A percentile compares a stretch with the other conserved stretches of the same genome.
Conservation (phyloP, 2,113 vertebrate genomes). For the Ursus arctos region DNA sequence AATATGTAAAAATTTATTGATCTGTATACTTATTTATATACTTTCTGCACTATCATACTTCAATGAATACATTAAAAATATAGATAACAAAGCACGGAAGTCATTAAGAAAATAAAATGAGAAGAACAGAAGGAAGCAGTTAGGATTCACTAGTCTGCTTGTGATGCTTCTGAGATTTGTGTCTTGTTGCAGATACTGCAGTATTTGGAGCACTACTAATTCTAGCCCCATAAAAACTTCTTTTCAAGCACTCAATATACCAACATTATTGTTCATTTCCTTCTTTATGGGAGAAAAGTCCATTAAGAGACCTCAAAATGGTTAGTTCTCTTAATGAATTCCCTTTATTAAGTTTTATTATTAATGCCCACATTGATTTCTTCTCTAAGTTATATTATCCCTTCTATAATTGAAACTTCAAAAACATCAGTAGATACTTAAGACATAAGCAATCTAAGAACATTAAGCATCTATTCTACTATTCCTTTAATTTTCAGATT, state of each 20-base stretch:
- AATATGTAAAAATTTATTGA: background rate
- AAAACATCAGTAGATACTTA: constrained; percentile 52
- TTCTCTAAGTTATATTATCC: constrained; percentile 46
- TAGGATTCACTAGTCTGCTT: background rate
- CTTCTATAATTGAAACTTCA: constrained; percentile 59
- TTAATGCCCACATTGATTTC: constrained; percentile 73
- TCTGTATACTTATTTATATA: background rate
- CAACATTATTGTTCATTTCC: constrained; percentile 45
- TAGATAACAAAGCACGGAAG: background rate
- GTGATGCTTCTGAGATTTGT: background rate
- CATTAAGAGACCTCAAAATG: constrained; percentile 56
- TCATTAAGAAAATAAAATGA: background rate
- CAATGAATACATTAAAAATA: background rate
- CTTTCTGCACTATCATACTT: background rate
- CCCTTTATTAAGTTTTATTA: constrained; percentile 75
- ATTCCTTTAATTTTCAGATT: constrained; percentile 53
- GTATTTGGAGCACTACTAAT: background rate
- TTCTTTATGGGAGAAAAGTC: constrained; percentile 63
- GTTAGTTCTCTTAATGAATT: constrained; percentile 73
- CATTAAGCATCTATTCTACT: constrained; percentile 10
- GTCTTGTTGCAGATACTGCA: background rate
- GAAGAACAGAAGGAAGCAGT: background rate
- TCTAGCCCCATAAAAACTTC: background rate
- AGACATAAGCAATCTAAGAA: constrained; percentile 42
- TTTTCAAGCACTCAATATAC: background rate